phyloP scores from a whole-genome alignment of 2,888 invertebrate species.

The Steinernema scapterisci region DNA sequence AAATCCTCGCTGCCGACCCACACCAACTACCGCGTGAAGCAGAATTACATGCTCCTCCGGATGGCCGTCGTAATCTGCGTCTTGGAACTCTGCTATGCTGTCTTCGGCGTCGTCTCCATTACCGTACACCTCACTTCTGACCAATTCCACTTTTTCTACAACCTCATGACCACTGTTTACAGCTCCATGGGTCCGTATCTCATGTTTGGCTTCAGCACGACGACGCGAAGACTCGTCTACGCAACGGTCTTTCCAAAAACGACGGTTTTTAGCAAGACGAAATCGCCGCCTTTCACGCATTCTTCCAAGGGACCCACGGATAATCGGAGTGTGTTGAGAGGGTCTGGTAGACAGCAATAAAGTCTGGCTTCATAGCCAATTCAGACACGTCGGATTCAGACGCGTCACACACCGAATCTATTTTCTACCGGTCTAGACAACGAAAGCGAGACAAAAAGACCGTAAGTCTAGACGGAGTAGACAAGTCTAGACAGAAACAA shows the following conservation, averaged over 20 bases:
- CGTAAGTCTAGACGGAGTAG: too few relatives aligned
- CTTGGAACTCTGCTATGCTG: conserved; percentile 7
- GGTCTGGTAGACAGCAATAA: too few relatives aligned
- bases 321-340: neutral
- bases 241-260: neutral
- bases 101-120: conserved; percentile 10
- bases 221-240: neutral
- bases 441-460: too few relatives aligned
- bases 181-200: conserved; percentile 12
- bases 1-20: neutral
- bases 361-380: too few relatives aligned
- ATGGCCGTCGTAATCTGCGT: conserved; percentile 22
- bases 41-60: conserved; percentile 16
- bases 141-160: conserved; percentile 31
- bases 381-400: too few relatives aligned
- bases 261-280: neutral
- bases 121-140: neutral
- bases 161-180: conserved; percentile 23
- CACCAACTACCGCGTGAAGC: neutral
- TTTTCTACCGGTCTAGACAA: too few relatives aligned
- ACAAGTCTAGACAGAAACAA: too few relatives aligned
- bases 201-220: neutral
- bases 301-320: neutral
- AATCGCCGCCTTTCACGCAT: neutral
- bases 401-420: too few relatives aligned